These are phyloP conservation scores for Procavia capensis DNA, from an alignment of 2,113 vertebrate genomes.

Conservation along the genomic window DNA sequence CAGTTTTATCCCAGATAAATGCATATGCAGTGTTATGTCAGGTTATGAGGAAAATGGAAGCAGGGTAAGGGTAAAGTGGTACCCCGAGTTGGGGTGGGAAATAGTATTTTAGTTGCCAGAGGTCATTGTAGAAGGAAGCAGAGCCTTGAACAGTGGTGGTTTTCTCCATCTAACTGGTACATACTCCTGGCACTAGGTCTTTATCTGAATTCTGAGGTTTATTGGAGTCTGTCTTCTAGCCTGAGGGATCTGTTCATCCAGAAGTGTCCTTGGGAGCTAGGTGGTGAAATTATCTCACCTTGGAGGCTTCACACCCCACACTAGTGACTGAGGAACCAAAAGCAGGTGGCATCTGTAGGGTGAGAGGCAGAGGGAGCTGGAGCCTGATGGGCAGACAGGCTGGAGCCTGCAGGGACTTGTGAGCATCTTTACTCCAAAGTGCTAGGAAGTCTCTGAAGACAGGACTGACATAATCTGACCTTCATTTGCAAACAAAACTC, in stretches of 20 bases:
- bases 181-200: background rate
- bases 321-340: background rate
- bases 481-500: background rate
- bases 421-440: background rate
- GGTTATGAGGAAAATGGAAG: background rate
- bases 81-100: background rate
- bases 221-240: background rate
- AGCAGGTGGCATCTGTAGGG: too few relatives aligned
- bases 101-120: background rate
- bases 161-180: background rate
- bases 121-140: rapidly evolving
- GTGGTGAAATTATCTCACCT: background rate
- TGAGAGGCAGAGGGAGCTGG: background rate
- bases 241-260: background rate
- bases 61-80: background rate
- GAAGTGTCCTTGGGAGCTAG: background rate
- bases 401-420: background rate
- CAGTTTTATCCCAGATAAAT: too few relatives aligned
- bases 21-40: rapidly evolving
- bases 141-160: background rate
- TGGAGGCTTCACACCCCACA: background rate
- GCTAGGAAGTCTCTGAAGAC: background rate
- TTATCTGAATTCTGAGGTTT: background rate
- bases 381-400: background rate
- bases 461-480: background rate